Evolutionary conservation across 1,140 invertebrate species (phyloP), one percentile per base, ranked within the genome.

Genomic region (Drosophila gunungcola): DNA sequence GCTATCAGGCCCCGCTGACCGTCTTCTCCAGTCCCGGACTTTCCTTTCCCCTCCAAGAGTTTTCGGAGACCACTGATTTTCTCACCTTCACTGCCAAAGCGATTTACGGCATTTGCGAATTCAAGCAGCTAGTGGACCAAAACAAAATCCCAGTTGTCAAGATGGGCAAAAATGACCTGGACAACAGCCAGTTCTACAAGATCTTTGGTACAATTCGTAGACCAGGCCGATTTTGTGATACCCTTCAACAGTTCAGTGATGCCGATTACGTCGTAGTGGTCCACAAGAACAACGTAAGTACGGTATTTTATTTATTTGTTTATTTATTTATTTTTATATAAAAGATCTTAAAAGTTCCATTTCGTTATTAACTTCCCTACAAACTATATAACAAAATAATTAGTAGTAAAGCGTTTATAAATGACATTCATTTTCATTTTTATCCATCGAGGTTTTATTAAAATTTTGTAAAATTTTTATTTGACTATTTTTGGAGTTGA

Each of bases 121-220:
- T 96, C 82, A 96, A 97, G 91, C 69, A 90, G 12, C 83, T 95
- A 54, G 94, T 97, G 60, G 96, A 97, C 86, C 92, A 94, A 60
- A 93, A 95, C 51, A 93, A 95, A 90, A 94, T 97, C 32, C 94
- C 96, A 13, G 93, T 95, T 57, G 96, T 97, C 85, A 95, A 94
- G 91, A 94, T 96, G 93, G 96, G 96, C 2, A 95, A 95, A 74
- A 94, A 94, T 67, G 94, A 95, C 0, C 91, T 98, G 49, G 97
- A 98, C 91, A 98, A 98, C 96, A 94, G 94, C 46, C 97, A 98
- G 89, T 98, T 98, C 90, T 95, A 95, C 55, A 96, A 96, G 92
- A 95, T 98, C 48, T 95, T 98, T 88, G 96, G 96, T 4, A 97
- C 97, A 2, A 97, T 96, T 91, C 94, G 97, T 45, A 95, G 96